These are phyloP conservation scores for Acanthochromis polyacanthus DNA, from an alignment of 2,113 vertebrate species.

Conservation along the genomic window DNA sequence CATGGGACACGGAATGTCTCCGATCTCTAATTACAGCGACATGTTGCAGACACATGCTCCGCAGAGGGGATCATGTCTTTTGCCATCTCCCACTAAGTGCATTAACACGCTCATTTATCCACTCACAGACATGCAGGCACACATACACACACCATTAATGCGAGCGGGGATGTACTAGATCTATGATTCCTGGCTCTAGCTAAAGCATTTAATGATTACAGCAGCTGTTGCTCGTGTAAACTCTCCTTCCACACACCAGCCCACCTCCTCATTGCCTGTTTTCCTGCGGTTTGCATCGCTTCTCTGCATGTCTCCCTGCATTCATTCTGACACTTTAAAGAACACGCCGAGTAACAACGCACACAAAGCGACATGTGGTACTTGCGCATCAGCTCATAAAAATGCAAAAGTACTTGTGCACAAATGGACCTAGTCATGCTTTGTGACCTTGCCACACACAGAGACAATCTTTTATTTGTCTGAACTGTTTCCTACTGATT, in stretches of 20 bases:
- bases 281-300: slow-evolving; percentile 23
- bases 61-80: slow-evolving; percentile 43
- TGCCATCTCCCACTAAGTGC: slow-evolving; percentile 46
- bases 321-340: neutral
- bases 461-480: slow-evolving; percentile 49
- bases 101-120: slow-evolving; percentile 56
- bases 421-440: neutral
- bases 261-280: slow-evolving; percentile 22
- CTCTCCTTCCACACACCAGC: slow-evolving; percentile 38
- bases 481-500: slow-evolving; percentile 31
- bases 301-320: slow-evolving; percentile 9
- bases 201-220: slow-evolving; percentile 76
- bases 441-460: slow-evolving; percentile 6
- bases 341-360: neutral
- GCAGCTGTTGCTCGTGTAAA: slow-evolving; percentile 84
- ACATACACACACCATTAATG: slow-evolving; percentile 41
- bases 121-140: slow-evolving; percentile 30
- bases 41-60: slow-evolving; percentile 27
- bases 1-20: neutral
- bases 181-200: slow-evolving; percentile 53
- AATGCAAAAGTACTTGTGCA: slow-evolving; percentile 10
- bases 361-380: slow-evolving; percentile 11
- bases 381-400: neutral
- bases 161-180: slow-evolving; percentile 36
- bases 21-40: neutral